Evolutionary conservation across 2,888 invertebrate species (phyloP).

Genomic region (Leptinotarsa tumamoca): DNA sequence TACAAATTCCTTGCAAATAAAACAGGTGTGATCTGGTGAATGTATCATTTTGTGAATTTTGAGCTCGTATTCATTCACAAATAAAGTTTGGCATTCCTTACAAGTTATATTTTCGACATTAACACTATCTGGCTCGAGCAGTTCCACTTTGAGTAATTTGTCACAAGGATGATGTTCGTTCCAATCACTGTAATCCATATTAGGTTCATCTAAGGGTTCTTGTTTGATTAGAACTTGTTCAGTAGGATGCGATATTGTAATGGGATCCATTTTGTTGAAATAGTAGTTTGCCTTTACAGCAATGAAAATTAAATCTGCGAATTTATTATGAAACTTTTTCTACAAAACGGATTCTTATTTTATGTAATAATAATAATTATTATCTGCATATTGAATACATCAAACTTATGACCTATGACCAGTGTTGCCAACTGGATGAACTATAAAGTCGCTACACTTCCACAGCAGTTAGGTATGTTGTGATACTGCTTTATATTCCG

Average conservation of each 20-base stretch:
- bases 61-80: constrained; percentile 44
- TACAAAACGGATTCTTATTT: too few species aligned
- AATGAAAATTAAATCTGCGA: neutral
- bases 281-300: neutral
- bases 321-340: too few species aligned
- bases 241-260: neutral
- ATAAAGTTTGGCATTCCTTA: constrained; percentile 41
- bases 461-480: too few species aligned
- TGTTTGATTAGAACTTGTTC: constrained; percentile 19
- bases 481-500: too few species aligned
- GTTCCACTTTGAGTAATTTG: constrained; percentile 39
- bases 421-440: too few species aligned
- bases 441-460: too few species aligned
- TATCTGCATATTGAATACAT: too few species aligned
- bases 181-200: constrained; percentile 35
- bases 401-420: too few species aligned
- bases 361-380: too few species aligned
- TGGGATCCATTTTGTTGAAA: neutral
- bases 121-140: constrained; percentile 35
- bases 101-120: constrained; percentile 33
- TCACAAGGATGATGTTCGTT: constrained; percentile 34
- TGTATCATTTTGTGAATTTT: constrained; percentile 48
- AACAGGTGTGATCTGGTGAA: constrained; percentile 45
- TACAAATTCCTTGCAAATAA: constrained; percentile 48
- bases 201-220: constrained; percentile 32